Percentiles rank a stretch among this genome's conserved stretches.
phyloP scores from a whole-genome alignment of 2,113 vertebrate genomes.

The Girardinichthys multiradiatus region DNA sequence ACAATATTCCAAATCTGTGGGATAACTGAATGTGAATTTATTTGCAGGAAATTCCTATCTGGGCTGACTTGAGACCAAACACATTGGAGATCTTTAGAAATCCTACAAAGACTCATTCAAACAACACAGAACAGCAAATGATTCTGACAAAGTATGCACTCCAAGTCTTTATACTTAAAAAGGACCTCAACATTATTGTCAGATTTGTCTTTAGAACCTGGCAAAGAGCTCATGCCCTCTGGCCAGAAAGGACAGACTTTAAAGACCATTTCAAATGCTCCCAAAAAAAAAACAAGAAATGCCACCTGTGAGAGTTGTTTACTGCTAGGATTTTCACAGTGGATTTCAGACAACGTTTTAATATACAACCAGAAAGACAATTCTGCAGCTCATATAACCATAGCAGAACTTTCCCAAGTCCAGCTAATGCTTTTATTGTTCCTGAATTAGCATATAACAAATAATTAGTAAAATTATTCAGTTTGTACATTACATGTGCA shows the following conservation, averaged over 20 bases:
- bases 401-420: neutral
- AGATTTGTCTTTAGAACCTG: constrained; percentile 18
- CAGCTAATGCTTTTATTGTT: neutral
- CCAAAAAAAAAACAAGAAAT: constrained; percentile 30
- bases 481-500: neutral
- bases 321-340: constrained; percentile 14
- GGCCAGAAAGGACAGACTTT: constrained; percentile 2
- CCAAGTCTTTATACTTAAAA: constrained; percentile 5
- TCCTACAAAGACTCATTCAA: neutral
- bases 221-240: constrained; percentile 21
- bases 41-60: no score
- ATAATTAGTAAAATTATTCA: neutral
- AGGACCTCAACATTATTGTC: constrained; percentile 21
- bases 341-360: constrained; percentile 10
- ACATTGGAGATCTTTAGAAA: neutral
- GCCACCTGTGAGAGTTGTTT: constrained; percentile 23
- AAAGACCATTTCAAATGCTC: constrained; percentile 21
- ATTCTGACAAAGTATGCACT: neutral
- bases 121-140: neutral
- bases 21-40: neutral
- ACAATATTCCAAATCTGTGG: neutral
- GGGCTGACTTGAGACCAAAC: neutral
- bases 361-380: constrained; percentile 3
- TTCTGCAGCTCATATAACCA: neutral
- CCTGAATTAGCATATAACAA: neutral